Evolutionary conservation across 2,797 vertebrate species (phyloP).

Genomic region (Acipenser ruthenus): DNA sequence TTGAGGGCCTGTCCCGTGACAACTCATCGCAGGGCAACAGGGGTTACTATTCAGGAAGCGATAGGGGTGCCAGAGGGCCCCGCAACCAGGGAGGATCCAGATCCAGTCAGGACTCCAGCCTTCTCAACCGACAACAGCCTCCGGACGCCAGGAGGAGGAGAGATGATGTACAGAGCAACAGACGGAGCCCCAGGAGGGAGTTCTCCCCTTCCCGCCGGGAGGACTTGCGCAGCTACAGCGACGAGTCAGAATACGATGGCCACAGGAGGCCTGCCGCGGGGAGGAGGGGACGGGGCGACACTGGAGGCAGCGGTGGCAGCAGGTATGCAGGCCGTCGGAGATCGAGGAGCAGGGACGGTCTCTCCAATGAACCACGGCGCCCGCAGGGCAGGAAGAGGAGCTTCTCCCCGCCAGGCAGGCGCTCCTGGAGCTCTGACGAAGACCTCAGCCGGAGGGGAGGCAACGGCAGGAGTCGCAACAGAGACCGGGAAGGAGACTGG

Average conservation of each 20-base stretch:
- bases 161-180: slow-evolving; percentile 28
- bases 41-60: slow-evolving; percentile 30
- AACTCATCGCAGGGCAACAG: slow-evolving; percentile 43
- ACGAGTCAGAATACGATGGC: slow-evolving; percentile 57
- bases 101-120: slow-evolving; percentile 38
- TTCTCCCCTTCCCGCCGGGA: slow-evolving; percentile 44
- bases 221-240: slow-evolving; percentile 60
- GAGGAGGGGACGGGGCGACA: slow-evolving; percentile 22
- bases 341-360: slow-evolving; percentile 47
- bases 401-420: slow-evolving; percentile 59
- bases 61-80: slow-evolving; percentile 11
- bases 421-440: slow-evolving; percentile 82
- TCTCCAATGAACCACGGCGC: slow-evolving; percentile 46
- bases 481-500: slow-evolving; percentile 53
- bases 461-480: slow-evolving; percentile 16
- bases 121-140: slow-evolving; percentile 44
- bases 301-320: slow-evolving; percentile 17
- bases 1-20: slow-evolving; percentile 56
- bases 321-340: slow-evolving; percentile 29
- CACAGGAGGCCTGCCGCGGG: slow-evolving; percentile 15
- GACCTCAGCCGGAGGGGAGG: slow-evolving; percentile 31
- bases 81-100: slow-evolving; percentile 19
- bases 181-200: slow-evolving; percentile 33
- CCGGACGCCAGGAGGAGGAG: slow-evolving; percentile 27
- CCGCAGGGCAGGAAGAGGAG: slow-evolving; percentile 50